Evolutionary conservation across 2,113 vertebrate genomes (phyloP).

Genomic region (Empidonax alnorum): DNA sequence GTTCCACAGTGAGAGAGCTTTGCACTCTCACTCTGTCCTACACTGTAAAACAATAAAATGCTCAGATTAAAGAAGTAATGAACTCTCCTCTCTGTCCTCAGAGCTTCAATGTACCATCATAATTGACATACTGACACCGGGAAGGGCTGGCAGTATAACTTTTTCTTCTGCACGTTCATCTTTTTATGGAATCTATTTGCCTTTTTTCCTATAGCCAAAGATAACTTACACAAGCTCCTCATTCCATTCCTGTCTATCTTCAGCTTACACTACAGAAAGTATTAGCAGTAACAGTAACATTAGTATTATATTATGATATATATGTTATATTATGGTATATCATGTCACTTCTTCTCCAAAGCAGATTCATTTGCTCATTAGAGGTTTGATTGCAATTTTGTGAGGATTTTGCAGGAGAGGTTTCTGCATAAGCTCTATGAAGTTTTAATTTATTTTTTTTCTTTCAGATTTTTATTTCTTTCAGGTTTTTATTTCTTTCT

Average conservation of each 20-base stretch:
- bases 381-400: background rate
- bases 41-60: conserved; percentile 24
- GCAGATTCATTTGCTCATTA: background rate
- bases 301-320: background rate
- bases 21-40: background rate
- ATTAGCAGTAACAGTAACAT: background rate
- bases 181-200: background rate
- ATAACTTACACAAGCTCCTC: background rate
- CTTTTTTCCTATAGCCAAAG: background rate
- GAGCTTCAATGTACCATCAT: background rate
- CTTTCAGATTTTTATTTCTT: too few species aligned
- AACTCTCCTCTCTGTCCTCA: background rate
- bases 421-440: background rate
- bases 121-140: background rate
- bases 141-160: background rate
- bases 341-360: background rate
- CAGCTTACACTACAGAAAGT: background rate
- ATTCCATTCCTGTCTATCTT: background rate
- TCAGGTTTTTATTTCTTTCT: too few species aligned
- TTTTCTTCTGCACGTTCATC: background rate
- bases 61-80: background rate
- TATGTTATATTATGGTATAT: background rate
- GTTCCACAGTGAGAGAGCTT: background rate
- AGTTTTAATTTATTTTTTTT: background rate
- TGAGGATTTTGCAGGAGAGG: background rate